Base-by-base conservation (phyloP, 2,113 vertebrate species). In the Camarhynchus parvulus region DNA sequence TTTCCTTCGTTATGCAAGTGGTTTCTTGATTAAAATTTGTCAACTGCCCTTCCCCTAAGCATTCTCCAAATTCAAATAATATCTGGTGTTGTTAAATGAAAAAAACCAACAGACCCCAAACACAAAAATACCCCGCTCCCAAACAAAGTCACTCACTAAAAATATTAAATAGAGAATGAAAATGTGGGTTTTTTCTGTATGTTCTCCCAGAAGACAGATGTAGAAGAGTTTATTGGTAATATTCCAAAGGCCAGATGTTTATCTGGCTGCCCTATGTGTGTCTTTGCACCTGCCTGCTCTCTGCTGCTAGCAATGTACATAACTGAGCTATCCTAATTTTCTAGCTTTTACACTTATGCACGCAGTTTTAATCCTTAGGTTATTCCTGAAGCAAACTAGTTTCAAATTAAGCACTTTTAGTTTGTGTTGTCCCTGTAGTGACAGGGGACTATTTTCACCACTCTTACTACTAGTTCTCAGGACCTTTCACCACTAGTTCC, bases 1-100 rank as follows among this genome's bases (percentile, higher is more conserved):
- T 88, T 85, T 78, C 73, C 20, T 86, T 94, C 0, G 0, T 92
- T 95, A 89, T 90, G 83, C 83, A 86, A 94, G 86, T 41, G 49
- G 64, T 70, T 77, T 90, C 79, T 77, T 88, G 72, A 94, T 95
- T 88, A 83, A 93, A 89, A 92, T 89, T 90, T 90, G 76, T 93
- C 90, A 86, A 49, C 68, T 95, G 64, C 31, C 68, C 47, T 92
- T 92, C 41, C 75, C 63, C 7, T 94, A 91, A 83, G 52, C 91
- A 59, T 83, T 90, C 83, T 86, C 64, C 44, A 90, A 83, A 88
- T 86, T 63, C 39, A 90, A 80, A 55, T 41, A 84, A 22, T 85
- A 85, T 41, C 63, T 74, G 33, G 42, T 74, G 35, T 80, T 74
- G 9, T 50, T 94, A 56, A 77, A 74, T 5, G 10, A 50, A 74